phyloP scores from a whole-genome alignment of 2,888 invertebrate genomes.

The Mesorhabditis sp. region DNA sequence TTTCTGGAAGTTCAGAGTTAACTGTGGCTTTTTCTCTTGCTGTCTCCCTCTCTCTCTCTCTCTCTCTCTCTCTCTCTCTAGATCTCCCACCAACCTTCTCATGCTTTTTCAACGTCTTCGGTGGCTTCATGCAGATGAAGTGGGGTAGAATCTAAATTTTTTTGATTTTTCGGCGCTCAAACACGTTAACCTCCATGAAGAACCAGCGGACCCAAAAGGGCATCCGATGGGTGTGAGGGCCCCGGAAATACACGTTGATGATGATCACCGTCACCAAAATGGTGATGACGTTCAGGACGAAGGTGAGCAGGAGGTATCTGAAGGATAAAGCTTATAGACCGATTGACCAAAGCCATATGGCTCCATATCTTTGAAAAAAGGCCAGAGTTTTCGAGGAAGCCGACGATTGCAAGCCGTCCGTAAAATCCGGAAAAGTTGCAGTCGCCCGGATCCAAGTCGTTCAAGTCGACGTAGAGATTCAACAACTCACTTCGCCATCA shows the following conservation, averaged over 20 bases:
- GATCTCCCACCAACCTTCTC: slow-evolving; percentile 12
- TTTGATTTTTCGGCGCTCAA: slow-evolving; percentile 64
- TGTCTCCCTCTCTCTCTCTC: too few species aligned
- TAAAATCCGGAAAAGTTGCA: too few species aligned
- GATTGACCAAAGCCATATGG: too few species aligned
- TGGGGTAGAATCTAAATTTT: slow-evolving; percentile 73
- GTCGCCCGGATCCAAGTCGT: too few species aligned
- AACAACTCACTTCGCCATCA: slow-evolving; percentile 77
- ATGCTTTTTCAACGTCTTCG: slow-evolving; percentile 59
- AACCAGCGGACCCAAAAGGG: slow-evolving; percentile 91
- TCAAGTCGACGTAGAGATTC: too few species aligned
- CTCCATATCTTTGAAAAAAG: too few species aligned
- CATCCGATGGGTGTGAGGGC: slow-evolving; percentile 97
- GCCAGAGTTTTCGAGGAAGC: too few species aligned
- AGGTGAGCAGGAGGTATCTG: slow-evolving; percentile 89
- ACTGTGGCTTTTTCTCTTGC: too few species aligned
- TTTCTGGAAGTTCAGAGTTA: not conserved
- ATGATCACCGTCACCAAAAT: slow-evolving; percentile 92
- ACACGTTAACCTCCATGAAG: slow-evolving; percentile 83
- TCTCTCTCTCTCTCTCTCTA: too few species aligned
- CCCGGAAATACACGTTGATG: slow-evolving; percentile 96
- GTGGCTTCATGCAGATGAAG: slow-evolving; percentile 88
- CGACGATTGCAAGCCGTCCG: too few species aligned
- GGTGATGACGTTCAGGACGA: slow-evolving; percentile 99
- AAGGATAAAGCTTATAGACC: not conserved